Evolutionary conservation across 2,797 vertebrate genomes (phyloP).

Genomic region (Anguilla pacifica): DNA sequence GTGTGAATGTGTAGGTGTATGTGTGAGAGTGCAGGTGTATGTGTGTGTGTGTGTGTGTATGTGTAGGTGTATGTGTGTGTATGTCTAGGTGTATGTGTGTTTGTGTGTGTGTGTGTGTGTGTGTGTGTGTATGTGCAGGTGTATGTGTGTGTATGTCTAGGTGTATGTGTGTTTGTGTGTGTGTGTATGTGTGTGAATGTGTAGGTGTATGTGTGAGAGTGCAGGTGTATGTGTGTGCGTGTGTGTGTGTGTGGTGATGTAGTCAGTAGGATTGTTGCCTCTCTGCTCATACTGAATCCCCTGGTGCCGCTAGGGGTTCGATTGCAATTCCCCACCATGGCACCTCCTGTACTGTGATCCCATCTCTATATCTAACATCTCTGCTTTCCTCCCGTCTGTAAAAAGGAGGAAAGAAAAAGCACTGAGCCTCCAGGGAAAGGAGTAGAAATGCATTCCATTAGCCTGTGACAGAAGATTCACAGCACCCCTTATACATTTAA

Average conservation of each 20-base stretch:
- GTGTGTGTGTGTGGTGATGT: no score
- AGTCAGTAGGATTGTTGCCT: neutral
- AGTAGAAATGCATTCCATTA: neutral
- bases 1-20: neutral
- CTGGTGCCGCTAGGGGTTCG: neutral
- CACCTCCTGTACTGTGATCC: neutral
- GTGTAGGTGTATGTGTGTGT: no score
- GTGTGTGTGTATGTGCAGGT: no score
- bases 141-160: no score
- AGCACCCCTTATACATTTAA: neutral
- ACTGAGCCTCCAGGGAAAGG: neutral
- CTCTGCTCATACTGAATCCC: neutral
- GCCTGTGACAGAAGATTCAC: neutral
- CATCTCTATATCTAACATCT: constrained; percentile 10
- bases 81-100: neutral
- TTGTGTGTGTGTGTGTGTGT: no score
- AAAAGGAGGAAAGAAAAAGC: neutral
- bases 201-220: neutral
- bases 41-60: no score
- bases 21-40: neutral
- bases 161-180: no score
- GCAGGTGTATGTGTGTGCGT: neutral
- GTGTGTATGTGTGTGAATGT: neutral
- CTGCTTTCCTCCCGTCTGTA: neutral
- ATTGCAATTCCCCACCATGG: neutral